phyloP scores from a whole-genome alignment of 2,113 vertebrate species.

The Mugil cephalus region DNA sequence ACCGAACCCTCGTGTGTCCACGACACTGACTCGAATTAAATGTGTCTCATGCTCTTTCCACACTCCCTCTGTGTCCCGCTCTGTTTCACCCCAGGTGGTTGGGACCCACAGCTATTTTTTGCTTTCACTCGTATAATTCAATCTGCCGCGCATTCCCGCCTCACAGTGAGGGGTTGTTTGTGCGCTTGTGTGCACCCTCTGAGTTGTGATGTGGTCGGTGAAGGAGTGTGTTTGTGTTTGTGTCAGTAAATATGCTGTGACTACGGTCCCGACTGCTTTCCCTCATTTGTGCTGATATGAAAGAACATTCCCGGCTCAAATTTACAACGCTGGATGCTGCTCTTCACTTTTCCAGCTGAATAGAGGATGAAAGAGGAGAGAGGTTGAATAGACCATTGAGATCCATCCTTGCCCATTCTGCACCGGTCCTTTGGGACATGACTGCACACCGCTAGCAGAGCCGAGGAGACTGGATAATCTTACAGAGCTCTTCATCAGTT shows the following conservation, averaged over 20 bases:
- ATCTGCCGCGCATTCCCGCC: slow-evolving; percentile 68
- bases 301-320: slow-evolving; percentile 64
- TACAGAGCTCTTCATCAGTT: slow-evolving; percentile 82
- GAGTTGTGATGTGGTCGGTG: slow-evolving; percentile 33
- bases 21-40: slow-evolving; percentile 22
- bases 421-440: slow-evolving; percentile 69
- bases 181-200: slow-evolving; percentile 52
- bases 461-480: slow-evolving; percentile 72
- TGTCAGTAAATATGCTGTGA: slow-evolving; percentile 35
- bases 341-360: slow-evolving; percentile 47
- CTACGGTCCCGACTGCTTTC: slow-evolving; percentile 34
- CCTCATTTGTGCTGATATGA: slow-evolving; percentile 61
- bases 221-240: slow-evolving; percentile 12
- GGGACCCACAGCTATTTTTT: slow-evolving; percentile 74
- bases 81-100: slow-evolving; percentile 51
- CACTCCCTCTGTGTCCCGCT: slow-evolving; percentile 25
- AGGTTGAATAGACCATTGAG: slow-evolving; percentile 75
- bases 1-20: background rate
- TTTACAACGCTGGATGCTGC: slow-evolving; percentile 45
- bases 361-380: slow-evolving; percentile 67
- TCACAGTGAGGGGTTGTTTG: slow-evolving; percentile 60
- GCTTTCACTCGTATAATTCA: slow-evolving; percentile 79
- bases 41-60: slow-evolving; percentile 13
- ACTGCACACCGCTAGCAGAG: slow-evolving; percentile 67
- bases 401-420: slow-evolving; percentile 69